Conservation (phyloP, 2,888 invertebrate species). For the Ditula angustiorana region DNA sequence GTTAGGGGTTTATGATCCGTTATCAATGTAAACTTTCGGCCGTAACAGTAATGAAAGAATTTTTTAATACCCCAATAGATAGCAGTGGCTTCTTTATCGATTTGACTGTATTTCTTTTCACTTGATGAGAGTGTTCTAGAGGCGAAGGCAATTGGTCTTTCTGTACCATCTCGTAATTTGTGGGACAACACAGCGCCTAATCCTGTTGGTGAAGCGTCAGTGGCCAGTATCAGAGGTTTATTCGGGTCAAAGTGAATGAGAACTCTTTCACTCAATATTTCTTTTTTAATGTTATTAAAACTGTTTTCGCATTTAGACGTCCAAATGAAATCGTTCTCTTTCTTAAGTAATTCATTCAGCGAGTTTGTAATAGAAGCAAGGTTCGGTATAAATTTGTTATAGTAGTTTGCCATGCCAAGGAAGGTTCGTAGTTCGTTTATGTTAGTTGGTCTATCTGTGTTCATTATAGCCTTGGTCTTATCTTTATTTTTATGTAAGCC, state of each 20-base stretch:
- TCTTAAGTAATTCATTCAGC: not conserved
- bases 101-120: slow-evolving; percentile 56
- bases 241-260: slow-evolving; percentile 16
- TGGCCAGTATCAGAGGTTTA: slow-evolving; percentile 8
- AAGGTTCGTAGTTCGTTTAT: not conserved
- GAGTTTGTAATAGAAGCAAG: not conserved
- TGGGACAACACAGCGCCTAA: slow-evolving; percentile 12
- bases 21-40: slow-evolving; percentile 52
- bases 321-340: not conserved
- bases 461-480: not conserved
- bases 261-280: slow-evolving; percentile 5
- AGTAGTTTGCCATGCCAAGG: not conserved
- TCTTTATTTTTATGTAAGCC: too few relatives aligned
- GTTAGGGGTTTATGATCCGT: slow-evolving; percentile 58
- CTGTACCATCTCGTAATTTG: slow-evolving; percentile 12
- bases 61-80: slow-evolving; percentile 54
- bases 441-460: not conserved
- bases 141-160: slow-evolving; percentile 24
- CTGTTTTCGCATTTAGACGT: not conserved
- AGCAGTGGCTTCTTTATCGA: slow-evolving; percentile 60
- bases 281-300: not conserved
- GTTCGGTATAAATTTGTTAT: not conserved
- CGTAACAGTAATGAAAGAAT: slow-evolving; percentile 57
- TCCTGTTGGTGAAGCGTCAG: slow-evolving; percentile 23
- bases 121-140: slow-evolving; percentile 48